Conservation (phyloP, 2,888 invertebrate genomes). For the Mythimna vitellina region DNA sequence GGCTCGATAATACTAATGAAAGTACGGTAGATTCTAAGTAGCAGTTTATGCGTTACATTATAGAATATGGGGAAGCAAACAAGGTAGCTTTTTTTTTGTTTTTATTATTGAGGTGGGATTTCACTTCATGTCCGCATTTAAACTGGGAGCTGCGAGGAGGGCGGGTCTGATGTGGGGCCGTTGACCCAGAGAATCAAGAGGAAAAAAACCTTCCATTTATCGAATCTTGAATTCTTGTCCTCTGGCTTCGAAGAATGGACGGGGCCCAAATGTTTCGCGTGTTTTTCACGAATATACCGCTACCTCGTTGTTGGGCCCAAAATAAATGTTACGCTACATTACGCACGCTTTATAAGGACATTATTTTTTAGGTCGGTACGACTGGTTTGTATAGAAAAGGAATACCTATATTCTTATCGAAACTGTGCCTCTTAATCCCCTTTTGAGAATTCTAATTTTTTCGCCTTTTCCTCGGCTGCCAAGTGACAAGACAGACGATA, state of each 20-base stretch:
- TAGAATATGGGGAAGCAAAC: constrained; percentile 50
- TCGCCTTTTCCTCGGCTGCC: neutral
- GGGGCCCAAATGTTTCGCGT: constrained; percentile 67
- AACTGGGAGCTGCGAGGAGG: constrained; percentile 49
- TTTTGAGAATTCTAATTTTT: neutral
- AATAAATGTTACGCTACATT: constrained; percentile 79
- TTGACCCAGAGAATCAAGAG: constrained; percentile 73
- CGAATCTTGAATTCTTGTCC: constrained; percentile 78
- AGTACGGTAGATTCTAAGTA: constrained; percentile 47
- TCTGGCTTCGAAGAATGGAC: constrained; percentile 80
- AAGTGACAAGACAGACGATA: constrained; percentile 5
- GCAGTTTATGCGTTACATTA: constrained; percentile 50
- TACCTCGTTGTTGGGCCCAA: constrained; percentile 75
- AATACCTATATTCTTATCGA: constrained; percentile 38
- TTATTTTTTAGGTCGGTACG: constrained; percentile 42
- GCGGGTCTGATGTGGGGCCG: constrained; percentile 68
- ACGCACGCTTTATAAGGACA: constrained; percentile 59
- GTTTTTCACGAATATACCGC: constrained; percentile 78
- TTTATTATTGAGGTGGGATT: constrained; percentile 46
- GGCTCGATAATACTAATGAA: constrained; percentile 58
- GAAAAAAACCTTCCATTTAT: constrained; percentile 77
- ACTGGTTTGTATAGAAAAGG: constrained; percentile 34
- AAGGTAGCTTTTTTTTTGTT: constrained; percentile 57
- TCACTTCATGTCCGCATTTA: constrained; percentile 54
- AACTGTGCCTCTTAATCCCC: neutral